These are phyloP conservation scores for Cryptomyrus ogoouensis DNA, from an alignment of 2,113 vertebrate genomes.

Conservation along the genomic window DNA sequence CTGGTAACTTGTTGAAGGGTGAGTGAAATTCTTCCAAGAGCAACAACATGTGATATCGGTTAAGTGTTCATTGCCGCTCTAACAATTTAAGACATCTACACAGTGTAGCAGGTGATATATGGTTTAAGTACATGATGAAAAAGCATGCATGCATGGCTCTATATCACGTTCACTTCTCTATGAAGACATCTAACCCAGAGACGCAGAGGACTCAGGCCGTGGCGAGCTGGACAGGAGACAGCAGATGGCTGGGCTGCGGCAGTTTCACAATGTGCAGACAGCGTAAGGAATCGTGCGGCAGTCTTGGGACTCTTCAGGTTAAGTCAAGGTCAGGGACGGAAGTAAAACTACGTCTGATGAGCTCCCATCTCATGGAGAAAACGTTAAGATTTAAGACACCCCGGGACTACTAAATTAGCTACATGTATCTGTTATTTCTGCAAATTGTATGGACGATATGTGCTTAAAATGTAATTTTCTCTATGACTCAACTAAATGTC, in stretches of 20 bases:
- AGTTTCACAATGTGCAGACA: background rate
- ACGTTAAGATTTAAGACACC: constrained; percentile 58
- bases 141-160: constrained; percentile 32
- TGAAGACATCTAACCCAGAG: constrained; percentile 25
- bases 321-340: constrained; percentile 45
- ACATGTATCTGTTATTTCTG: constrained; percentile 58
- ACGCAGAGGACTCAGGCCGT: constrained; percentile 16
- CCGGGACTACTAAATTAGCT: constrained; percentile 55
- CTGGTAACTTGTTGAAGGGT: constrained; percentile 20
- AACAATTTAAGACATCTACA: constrained; percentile 55
- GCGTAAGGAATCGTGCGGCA: constrained; percentile 24
- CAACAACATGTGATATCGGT: constrained; percentile 61
- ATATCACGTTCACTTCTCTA: constrained; percentile 21
- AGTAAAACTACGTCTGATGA: constrained; percentile 39
- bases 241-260: constrained; percentile 8
- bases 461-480: constrained; percentile 64
- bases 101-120: constrained; percentile 53
- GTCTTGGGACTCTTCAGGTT: constrained; percentile 38
- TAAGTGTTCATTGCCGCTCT: constrained; percentile 49
- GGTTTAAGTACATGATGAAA: constrained; percentile 59
- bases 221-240: background rate
- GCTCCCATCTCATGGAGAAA: constrained; percentile 42
- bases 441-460: constrained; percentile 58
- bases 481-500: constrained; percentile 67
- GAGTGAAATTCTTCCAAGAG: constrained; percentile 8